phyloP scores from a whole-genome alignment of 2,888 invertebrate species.

The Strigamia maritima region DNA sequence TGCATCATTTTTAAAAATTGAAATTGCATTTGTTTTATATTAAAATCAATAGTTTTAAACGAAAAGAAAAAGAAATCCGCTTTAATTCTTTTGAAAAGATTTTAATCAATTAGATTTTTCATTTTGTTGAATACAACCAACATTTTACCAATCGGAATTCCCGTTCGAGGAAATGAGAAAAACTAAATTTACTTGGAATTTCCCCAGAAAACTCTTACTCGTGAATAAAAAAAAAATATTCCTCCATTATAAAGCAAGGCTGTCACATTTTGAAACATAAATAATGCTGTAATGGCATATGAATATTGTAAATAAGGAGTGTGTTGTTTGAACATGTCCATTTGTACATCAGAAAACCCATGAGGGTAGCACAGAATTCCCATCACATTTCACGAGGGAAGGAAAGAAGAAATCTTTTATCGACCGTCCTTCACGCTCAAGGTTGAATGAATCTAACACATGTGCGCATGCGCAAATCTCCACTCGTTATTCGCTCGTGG shows the following conservation, averaged over 20 bases:
- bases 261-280: background rate
- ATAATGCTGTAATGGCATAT: background rate
- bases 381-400: slow-evolving; percentile 10
- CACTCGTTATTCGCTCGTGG: background rate
- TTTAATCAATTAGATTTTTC: background rate
- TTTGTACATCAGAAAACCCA: background rate
- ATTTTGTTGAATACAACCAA: background rate
- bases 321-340: slow-evolving; percentile 27
- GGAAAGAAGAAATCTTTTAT: slow-evolving; percentile 31
- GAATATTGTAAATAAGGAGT: slow-evolving; percentile 30
- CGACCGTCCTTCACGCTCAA: slow-evolving; percentile 32
- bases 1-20: too few species aligned
- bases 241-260: background rate
- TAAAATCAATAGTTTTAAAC: background rate
- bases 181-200: slow-evolving; percentile 10
- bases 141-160: background rate
- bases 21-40: background rate
- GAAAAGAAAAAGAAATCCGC: background rate
- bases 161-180: background rate
- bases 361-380: slow-evolving; percentile 16
- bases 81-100: background rate
- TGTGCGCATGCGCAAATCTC: slow-evolving; percentile 12
- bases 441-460: slow-evolving; percentile 22
- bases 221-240: background rate
- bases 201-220: background rate